Evolutionary conservation across 2,113 vertebrate species (phyloP).

Genomic region (Mus musculus): GRCm39 chrX:12506501-12507000

Average conservation of each 20-base stretch:
- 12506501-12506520: background rate
- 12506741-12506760: background rate
- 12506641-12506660: background rate
- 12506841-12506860: background rate
- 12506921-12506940: background rate
- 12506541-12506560: conserved; percentile 7
- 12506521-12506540: background rate
- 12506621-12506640: background rate
- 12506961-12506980: background rate
- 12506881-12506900: background rate
- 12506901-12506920: background rate
- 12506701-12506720: background rate
- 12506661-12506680: background rate
- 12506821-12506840: background rate
- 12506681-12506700: background rate
- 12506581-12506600: background rate
- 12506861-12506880: background rate
- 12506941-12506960: background rate
- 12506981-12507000: background rate
- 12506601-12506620: background rate
- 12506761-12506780: background rate
- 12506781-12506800: background rate
- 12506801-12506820: background rate
- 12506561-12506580: background rate
- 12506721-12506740: background rate